Base-by-base conservation (phyloP, 2,888 invertebrate species). In the Pterostichus niger region DNA sequence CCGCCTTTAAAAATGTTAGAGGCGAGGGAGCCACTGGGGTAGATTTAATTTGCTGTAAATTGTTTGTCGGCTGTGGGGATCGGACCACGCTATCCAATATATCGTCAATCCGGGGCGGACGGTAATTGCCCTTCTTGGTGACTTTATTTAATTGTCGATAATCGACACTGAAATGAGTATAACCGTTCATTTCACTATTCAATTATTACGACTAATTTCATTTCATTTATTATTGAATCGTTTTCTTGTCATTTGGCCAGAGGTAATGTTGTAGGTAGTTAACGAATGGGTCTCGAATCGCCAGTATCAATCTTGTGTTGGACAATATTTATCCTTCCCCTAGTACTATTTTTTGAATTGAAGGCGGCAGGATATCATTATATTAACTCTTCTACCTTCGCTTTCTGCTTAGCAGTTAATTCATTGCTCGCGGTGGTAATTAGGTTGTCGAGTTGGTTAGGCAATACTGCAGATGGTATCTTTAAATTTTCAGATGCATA, bases 1-100 rank as follows among this genome's bases (percentile, higher is more conserved):
- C n/a, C n/a, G n/a, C n/a, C n/a, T n/a, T n/a, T n/a, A n/a, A n/a
- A n/a, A n/a, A n/a, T n/a, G n/a, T n/a, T n/a, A n/a, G n/a, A n/a
- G 40, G 84, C 83, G 56, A 83, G 84, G 33, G 84, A 84, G 49
- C 84, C 59, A 13, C 61, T 84, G 13, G 40, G 68, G 1, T 83
- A 84, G 77, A 56, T 56, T 17, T 6, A 31, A 9, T 10, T 54
- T 13, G 6, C n/a, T n/a, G n/a, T n/a, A n/a, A n/a, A n/a, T n/a
- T n/a, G n/a, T n/a, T n/a, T n/a, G n/a, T n/a, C n/a, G n/a, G n/a
- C n/a, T n/a, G n/a, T n/a, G n/a, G n/a, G n/a, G n/a, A n/a, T n/a
- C n/a, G n/a, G n/a, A n/a, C n/a, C n/a, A n/a, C n/a, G n/a, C n/a
- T n/a, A n/a, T n/a, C n/a, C n/a, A n/a, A n/a, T n/a, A n/a, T n/a